A percentile compares a stretch with the other conserved stretches of the same genome.
These are phyloP conservation scores for Discoglossus pictus DNA, from an alignment of 2,797 vertebrate species.

Conservation along the genomic window DNA sequence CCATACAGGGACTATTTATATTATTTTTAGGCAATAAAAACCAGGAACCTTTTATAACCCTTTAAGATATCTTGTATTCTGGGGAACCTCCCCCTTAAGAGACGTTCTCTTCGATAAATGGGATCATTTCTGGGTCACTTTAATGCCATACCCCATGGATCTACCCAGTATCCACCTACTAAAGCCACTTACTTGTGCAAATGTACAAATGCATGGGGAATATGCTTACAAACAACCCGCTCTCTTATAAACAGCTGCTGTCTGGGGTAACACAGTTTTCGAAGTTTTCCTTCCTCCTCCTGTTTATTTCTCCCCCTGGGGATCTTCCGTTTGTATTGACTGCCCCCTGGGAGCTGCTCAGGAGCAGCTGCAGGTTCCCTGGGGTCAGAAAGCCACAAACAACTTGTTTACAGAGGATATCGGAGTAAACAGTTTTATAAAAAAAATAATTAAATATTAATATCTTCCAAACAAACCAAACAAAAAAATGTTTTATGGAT, in stretches of 20 bases:
- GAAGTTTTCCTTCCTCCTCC: slow-evolving; percentile 57
- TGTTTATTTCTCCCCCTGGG: slow-evolving; percentile 65
- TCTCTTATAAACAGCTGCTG: slow-evolving; percentile 60
- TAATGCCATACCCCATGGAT: too few species aligned
- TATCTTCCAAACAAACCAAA: too few species aligned
- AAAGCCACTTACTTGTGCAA: too few species aligned
- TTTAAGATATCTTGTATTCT: too few species aligned
- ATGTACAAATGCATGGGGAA: slow-evolving; percentile 44
- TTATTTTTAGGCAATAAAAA: too few species aligned
- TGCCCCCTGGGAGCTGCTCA: slow-evolving; percentile 60
- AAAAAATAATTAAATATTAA: not conserved
- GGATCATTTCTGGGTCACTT: too few species aligned
- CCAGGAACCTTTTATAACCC: too few species aligned
- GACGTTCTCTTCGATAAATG: too few species aligned
- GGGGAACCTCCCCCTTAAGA: too few species aligned
- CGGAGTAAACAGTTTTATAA: slow-evolving; percentile 10
- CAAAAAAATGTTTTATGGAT: too few species aligned
- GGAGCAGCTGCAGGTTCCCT: slow-evolving; percentile 65
- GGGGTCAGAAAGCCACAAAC: slow-evolving; percentile 59
- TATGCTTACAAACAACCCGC: slow-evolving; percentile 55
- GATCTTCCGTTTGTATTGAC: slow-evolving; percentile 53
- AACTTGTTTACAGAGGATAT: slow-evolving; percentile 67
- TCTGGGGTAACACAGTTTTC: slow-evolving; percentile 56
- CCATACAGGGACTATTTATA: too few species aligned
- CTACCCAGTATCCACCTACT: too few species aligned